Conservation (phyloP, 2,113 vertebrate species). For the Corythornis madagascariensis region DNA sequence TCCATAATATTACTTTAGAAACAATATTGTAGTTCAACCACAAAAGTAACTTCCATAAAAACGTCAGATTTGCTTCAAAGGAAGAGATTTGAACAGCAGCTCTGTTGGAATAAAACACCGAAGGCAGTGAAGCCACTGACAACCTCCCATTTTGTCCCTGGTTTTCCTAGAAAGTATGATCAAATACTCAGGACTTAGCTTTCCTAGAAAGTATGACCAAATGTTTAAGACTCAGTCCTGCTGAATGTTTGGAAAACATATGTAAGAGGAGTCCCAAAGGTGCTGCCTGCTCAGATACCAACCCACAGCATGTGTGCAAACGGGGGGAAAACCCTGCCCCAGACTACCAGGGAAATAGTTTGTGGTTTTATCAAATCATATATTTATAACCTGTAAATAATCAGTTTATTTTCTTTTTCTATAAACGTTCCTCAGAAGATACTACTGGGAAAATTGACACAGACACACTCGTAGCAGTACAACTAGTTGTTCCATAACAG, state of each 20-base stretch:
- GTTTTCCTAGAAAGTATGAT: slow-evolving; percentile 45
- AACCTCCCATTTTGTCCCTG: slow-evolving; percentile 14
- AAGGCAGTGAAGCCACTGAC: background rate
- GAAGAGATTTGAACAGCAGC: background rate
- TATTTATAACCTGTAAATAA: background rate
- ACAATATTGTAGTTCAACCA: background rate
- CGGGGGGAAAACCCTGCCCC: background rate
- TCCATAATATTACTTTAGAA: background rate
- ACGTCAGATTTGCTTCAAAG: background rate
- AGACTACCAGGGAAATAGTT: background rate
- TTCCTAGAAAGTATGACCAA: slow-evolving; percentile 46
- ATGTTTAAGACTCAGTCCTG: background rate
- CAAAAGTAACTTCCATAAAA: background rate
- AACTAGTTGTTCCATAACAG: too few relatives aligned
- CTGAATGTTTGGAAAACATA: slow-evolving; percentile 1
- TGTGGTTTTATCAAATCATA: background rate
- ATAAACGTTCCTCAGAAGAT: background rate
- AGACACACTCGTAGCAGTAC: too few relatives aligned
- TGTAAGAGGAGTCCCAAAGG: background rate
- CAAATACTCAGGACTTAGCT: background rate
- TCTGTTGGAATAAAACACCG: background rate
- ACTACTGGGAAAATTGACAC: background rate
- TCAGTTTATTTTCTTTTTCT: background rate
- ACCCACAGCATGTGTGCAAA: background rate
- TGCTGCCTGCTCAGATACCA: background rate